Evolutionary conservation across 1,140 invertebrate genomes (phyloP).

Genomic region (Schlechtendalia chinensis): DNA sequence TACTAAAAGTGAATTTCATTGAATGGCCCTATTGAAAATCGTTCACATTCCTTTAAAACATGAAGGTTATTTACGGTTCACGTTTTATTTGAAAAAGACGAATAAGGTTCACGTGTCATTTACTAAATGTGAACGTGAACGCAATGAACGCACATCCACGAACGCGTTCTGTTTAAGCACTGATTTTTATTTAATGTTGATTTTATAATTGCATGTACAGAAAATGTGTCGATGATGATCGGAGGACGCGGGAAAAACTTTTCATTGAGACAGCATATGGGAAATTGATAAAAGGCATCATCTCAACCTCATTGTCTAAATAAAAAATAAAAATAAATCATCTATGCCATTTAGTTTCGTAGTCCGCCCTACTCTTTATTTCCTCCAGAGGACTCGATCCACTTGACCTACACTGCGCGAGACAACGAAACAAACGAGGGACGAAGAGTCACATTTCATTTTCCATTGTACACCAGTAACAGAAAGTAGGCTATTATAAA

Average conservation of each 20-base stretch:
- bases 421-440: conserved; percentile 19
- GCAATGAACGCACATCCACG: too few relatives aligned
- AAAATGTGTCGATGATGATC: too few relatives aligned
- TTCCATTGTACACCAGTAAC: neutral
- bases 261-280: neutral
- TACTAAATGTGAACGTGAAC: too few relatives aligned
- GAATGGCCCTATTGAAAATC: too few relatives aligned
- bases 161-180: too few relatives aligned
- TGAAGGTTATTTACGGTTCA: too few relatives aligned
- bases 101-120: too few relatives aligned
- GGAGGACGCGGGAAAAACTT: too few relatives aligned
- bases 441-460: neutral
- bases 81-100: too few relatives aligned
- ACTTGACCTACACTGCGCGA: conserved; percentile 23
- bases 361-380: conserved; percentile 13
- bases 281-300: neutral
- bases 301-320: neutral
- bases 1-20: too few relatives aligned
- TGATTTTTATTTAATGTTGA: neutral
- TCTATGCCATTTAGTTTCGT: conserved; percentile 15
- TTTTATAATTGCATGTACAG: neutral
- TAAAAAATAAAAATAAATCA: conserved; percentile 16
- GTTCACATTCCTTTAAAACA: too few relatives aligned
- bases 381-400: neutral
- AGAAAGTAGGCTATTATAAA: neutral